Conservation (phyloP, 2,888 invertebrate genomes). For the Agrochola lota region DNA sequence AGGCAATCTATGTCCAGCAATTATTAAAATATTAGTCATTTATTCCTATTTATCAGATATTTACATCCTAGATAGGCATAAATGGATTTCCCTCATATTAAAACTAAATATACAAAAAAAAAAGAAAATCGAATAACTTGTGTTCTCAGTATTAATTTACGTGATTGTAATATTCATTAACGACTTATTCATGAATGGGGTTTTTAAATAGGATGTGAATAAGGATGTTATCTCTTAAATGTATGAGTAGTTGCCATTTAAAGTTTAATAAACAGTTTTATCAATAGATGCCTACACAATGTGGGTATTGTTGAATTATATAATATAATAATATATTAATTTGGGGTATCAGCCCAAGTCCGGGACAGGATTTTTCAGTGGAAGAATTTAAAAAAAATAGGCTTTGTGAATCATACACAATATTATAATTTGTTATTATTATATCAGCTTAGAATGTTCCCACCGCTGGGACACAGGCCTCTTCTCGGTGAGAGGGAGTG, state of each 20-base stretch:
- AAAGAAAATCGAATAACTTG: conserved; percentile 8
- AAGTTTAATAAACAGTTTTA: conserved; percentile 54
- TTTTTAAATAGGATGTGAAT: conserved; percentile 67
- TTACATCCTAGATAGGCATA: conserved; percentile 9
- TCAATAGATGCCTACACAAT: conserved; percentile 47
- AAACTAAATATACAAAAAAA: conserved; percentile 21
- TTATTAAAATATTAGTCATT: background rate
- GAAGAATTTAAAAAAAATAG: conserved; percentile 44
- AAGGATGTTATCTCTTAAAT: conserved; percentile 67
- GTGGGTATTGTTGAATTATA: conserved; percentile 37
- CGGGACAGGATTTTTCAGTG: conserved; percentile 65
- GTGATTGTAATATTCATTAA: conserved; percentile 24
- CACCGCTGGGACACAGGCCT: too few relatives aligned
- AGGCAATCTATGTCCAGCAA: background rate
- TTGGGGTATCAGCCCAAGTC: conserved; percentile 53
- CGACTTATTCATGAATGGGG: conserved; percentile 9
- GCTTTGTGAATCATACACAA: conserved; percentile 16
- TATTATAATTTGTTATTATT: background rate
- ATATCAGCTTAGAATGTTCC: too few relatives aligned
- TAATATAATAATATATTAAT: too few relatives aligned
- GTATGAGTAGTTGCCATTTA: conserved; percentile 70
- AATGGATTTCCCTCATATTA: conserved; percentile 33
- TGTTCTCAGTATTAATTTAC: conserved; percentile 36
- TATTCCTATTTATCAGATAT: background rate
- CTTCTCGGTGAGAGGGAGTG: too few relatives aligned